A percentile compares a stretch with the other conserved stretches of the same genome.
These are phyloP conservation scores for Centropristis striata DNA, from an alignment of 2,113 vertebrate species.

Conservation along the genomic window DNA sequence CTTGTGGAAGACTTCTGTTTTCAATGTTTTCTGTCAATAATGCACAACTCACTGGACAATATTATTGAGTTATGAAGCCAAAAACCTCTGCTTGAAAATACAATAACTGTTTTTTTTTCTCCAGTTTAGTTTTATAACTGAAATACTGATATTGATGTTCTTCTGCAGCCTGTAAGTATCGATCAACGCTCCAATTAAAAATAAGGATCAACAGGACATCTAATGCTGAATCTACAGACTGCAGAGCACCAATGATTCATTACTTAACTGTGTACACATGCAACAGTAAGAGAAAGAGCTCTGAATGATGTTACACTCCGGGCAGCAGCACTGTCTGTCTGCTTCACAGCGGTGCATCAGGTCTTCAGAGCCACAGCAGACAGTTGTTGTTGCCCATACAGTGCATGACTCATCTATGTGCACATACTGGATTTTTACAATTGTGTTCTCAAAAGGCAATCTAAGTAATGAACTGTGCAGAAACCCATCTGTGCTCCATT, in stretches of 20 bases:
- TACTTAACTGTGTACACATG: slow-evolving; percentile 7
- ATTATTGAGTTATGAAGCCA: neutral
- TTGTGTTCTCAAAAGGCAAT: slow-evolving; percentile 45
- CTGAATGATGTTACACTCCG: neutral
- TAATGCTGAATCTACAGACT: neutral
- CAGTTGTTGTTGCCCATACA: slow-evolving; percentile 16
- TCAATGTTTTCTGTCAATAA: neutral
- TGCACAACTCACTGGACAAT: neutral
- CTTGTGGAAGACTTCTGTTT: neutral
- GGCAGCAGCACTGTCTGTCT: neutral
- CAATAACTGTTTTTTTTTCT: neutral
- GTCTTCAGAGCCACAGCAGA: slow-evolving; percentile 17
- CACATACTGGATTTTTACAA: slow-evolving; percentile 43
- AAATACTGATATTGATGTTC: neutral
- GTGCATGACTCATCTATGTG: slow-evolving; percentile 16
- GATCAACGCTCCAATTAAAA: neutral
- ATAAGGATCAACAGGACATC: neutral
- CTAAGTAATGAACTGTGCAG: slow-evolving; percentile 72
- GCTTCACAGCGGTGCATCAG: neutral
- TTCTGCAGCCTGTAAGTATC: neutral
- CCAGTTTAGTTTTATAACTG: neutral
- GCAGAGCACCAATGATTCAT: neutral
- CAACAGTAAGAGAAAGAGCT: neutral
- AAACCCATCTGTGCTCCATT: slow-evolving; percentile 74
- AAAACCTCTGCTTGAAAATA: neutral